These are phyloP conservation scores for Oophaga pumilio DNA, from an alignment of 2,113 vertebrate genomes.

Conservation along the genomic window DNA sequence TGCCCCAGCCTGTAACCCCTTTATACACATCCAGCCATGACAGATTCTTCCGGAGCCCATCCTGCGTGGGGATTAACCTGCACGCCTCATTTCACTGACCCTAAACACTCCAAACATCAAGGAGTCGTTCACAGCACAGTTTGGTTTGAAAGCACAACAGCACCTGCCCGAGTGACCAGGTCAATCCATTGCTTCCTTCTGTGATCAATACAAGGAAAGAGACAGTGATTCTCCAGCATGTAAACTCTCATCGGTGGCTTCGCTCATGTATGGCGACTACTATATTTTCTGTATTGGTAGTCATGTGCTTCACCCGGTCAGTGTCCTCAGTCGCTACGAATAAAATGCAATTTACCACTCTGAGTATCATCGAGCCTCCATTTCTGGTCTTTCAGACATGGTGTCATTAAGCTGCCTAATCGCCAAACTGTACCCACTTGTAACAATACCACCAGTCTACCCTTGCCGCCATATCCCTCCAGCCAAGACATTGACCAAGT, in stretches of 20 bases:
- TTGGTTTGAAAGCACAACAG: not conserved
- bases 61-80: slow-evolving; percentile 51
- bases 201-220: slow-evolving; percentile 5
- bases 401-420: not conserved
- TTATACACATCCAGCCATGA: slow-evolving; percentile 55
- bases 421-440: not conserved
- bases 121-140: slow-evolving; percentile 5
- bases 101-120: slow-evolving; percentile 47
- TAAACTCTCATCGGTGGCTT: not conserved
- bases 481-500: not conserved
- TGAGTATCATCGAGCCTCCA: not conserved
- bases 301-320: not conserved
- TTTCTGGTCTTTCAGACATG: not conserved
- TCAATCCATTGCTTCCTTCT: not conserved
- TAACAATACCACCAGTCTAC: too few relatives aligned
- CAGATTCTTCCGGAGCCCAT: slow-evolving; percentile 49
- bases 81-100: slow-evolving; percentile 55
- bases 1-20: slow-evolving; percentile 55
- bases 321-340: not conserved
- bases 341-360: not conserved
- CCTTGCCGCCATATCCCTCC: not conserved
- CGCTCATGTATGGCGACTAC: not conserved
- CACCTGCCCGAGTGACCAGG: slow-evolving; percentile 30
- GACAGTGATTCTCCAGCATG: not conserved
- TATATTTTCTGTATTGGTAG: not conserved